Evolutionary conservation across 2,888 invertebrate genomes (phyloP).

Genomic region (Celastrina argiolus): DNA sequence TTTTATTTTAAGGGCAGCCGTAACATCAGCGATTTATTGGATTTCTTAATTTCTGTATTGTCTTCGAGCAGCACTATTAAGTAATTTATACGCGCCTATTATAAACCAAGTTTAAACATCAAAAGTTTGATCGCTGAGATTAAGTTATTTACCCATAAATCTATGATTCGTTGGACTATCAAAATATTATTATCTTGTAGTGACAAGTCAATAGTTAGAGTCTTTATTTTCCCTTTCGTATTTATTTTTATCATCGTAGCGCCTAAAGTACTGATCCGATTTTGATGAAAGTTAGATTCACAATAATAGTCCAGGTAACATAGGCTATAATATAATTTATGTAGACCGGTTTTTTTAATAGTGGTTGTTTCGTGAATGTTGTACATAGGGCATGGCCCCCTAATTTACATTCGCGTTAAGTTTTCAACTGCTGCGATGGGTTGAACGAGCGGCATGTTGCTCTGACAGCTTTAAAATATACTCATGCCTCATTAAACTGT

Average conservation of each 20-base stretch:
- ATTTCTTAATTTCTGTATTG: slow-evolving; percentile 24
- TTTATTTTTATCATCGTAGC: too few species aligned
- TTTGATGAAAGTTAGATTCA: too few species aligned
- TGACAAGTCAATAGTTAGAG: too few species aligned
- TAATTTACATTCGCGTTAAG: slow-evolving; percentile 60
- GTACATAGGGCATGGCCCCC: slow-evolving; percentile 54
- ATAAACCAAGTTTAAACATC: background rate
- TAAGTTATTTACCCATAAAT: background rate
- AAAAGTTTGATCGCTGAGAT: background rate
- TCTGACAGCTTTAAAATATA: slow-evolving; percentile 72
- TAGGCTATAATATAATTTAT: too few species aligned
- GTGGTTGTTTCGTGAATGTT: slow-evolving; percentile 42
- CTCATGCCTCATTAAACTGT: slow-evolving; percentile 49
- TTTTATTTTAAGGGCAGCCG: slow-evolving; percentile 32
- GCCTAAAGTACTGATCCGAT: too few species aligned
- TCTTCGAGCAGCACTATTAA: background rate
- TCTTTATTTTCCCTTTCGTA: slow-evolving; percentile 51
- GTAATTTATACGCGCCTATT: background rate
- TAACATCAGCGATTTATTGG: slow-evolving; percentile 26
- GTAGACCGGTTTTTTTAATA: too few species aligned
- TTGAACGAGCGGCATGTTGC: slow-evolving; percentile 60
- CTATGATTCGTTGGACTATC: background rate
- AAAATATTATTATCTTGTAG: slow-evolving; percentile 33
- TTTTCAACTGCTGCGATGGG: slow-evolving; percentile 51
- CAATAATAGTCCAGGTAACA: too few species aligned